These are phyloP conservation scores for Bufo bufo DNA, from an alignment of 2,113 vertebrate genomes.

Conservation along the genomic window DNA sequence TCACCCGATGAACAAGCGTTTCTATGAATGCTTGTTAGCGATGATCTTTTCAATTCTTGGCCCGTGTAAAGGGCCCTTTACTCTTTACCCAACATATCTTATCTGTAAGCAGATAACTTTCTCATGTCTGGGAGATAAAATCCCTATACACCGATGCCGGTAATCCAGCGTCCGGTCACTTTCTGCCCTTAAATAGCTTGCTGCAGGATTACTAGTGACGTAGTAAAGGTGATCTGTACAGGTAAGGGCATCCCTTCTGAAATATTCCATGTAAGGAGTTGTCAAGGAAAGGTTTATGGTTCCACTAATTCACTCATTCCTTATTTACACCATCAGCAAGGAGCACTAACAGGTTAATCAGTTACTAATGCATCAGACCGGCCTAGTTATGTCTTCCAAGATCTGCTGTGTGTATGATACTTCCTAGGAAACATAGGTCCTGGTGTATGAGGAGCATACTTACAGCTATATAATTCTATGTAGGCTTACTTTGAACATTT, in stretches of 20 bases:
- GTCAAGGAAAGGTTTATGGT: neutral
- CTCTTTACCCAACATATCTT: no score
- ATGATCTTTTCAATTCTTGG: no score
- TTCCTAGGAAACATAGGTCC: neutral
- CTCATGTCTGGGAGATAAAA: neutral
- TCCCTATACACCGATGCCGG: neutral
- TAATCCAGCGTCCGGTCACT: neutral
- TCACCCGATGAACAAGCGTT: no score
- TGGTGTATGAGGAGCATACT: neutral
- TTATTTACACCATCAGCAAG: neutral
- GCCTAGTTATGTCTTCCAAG: neutral
- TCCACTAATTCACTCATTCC: neutral
- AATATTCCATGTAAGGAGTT: slow-evolving; percentile 11
- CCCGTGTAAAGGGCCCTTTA: no score
- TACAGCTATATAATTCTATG: neutral
- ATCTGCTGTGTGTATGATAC: neutral
- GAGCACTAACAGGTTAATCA: neutral
- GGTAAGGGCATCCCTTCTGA: slow-evolving; percentile 1
- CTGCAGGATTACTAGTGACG: neutral
- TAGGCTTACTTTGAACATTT: neutral
- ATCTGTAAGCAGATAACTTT: no score
- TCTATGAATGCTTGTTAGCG: no score
- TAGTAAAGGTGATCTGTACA: neutral
- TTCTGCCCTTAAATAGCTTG: neutral
- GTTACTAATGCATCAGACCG: neutral